Evolutionary conservation across 2,113 vertebrate species (phyloP).

Genomic region (Himantopus leucocephalus): DNA sequence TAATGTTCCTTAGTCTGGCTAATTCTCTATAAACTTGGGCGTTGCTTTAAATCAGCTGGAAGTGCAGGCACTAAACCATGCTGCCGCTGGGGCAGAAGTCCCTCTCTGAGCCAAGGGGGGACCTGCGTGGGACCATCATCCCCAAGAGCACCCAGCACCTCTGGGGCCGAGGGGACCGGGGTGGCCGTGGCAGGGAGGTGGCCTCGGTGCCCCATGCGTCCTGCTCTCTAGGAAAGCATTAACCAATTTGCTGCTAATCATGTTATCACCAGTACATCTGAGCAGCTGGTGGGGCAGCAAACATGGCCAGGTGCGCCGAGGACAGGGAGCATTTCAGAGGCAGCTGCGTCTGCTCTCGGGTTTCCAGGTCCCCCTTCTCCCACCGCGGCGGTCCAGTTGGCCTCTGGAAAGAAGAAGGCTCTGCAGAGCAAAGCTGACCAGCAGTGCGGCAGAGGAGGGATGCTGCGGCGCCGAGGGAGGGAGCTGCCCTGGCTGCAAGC

Average conservation of each 20-base stretch:
- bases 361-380: conserved; percentile 26
- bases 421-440: background rate
- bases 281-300: conserved; percentile 59
- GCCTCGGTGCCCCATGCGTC: background rate
- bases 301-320: background rate
- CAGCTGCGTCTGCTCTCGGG: background rate
- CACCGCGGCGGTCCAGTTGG: background rate
- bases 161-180: background rate
- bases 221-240: conserved; percentile 38
- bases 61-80: background rate
- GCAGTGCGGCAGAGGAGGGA: too few species aligned
- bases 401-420: background rate
- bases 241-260: conserved; percentile 52
- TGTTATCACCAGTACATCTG: conserved; percentile 50
- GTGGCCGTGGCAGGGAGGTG: background rate
- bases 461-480: background rate
- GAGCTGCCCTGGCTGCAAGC: background rate
- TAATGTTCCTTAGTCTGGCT: conserved; percentile 34
- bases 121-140: background rate
- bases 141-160: background rate
- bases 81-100: background rate
- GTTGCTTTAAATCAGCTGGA: conserved; percentile 39
- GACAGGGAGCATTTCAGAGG: background rate
- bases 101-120: background rate
- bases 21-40: conserved; percentile 25